Evolutionary conservation across 2,113 vertebrate species (phyloP).

Genomic region (Neodon shergylaensis): DNA sequence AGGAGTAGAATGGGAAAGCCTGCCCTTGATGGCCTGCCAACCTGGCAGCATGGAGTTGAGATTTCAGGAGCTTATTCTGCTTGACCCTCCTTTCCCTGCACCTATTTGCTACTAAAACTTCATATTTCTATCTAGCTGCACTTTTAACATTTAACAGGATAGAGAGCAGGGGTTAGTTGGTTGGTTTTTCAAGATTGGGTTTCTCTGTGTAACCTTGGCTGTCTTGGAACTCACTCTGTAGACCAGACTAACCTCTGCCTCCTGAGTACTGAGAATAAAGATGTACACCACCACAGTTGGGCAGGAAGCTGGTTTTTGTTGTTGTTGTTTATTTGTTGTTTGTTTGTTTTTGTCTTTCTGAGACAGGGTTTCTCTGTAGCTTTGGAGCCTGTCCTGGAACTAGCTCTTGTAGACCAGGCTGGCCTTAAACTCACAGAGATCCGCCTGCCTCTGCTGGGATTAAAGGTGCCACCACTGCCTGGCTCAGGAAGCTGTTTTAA

Average conservation of each 20-base stretch:
- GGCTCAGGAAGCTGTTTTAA: not conserved
- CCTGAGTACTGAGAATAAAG: too few species aligned
- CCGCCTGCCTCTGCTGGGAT: not conserved
- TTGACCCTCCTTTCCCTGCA: slow-evolving; percentile 32
- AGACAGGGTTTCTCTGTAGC: not conserved
- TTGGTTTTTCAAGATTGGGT: not conserved
- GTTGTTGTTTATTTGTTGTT: too few species aligned
- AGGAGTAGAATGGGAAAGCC: not conserved
- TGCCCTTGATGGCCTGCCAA: not conserved
- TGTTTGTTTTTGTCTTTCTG: too few species aligned
- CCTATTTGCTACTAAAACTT: slow-evolving; percentile 7
- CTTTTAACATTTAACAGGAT: not conserved
- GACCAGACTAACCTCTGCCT: not conserved
- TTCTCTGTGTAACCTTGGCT: not conserved
- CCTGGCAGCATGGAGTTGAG: not conserved
- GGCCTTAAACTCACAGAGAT: too few species aligned
- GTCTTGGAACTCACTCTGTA: not conserved
- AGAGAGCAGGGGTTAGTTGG: not conserved
- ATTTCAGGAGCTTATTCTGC: not conserved
- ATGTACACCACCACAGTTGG: too few species aligned
- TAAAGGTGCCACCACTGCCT: not conserved
- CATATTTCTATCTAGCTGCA: slow-evolving; percentile 17
- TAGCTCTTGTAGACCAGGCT: not conserved
- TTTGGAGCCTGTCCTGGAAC: not conserved
- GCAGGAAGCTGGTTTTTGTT: too few species aligned